Percentiles rank a stretch among this genome's conserved stretches.
Evolutionary conservation across 2,888 invertebrate genomes (phyloP).

Genomic region (Dolichopus griseipennis): DNA sequence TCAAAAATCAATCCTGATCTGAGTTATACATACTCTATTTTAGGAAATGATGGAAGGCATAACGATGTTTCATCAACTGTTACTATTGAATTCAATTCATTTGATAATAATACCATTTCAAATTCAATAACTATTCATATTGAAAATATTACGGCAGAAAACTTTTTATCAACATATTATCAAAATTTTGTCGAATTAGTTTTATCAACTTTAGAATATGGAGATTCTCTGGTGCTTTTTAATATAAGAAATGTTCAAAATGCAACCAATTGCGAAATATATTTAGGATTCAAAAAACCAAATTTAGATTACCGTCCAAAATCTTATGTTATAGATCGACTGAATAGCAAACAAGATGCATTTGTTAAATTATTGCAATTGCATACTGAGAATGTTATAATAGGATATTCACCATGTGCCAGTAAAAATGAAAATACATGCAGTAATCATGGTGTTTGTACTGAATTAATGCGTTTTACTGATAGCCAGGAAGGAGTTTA

Average conservation of each 20-base stretch:
- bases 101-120: conserved; percentile 72
- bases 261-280: conserved; percentile 54
- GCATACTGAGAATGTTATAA: conserved; percentile 44
- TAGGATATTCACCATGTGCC: conserved; percentile 73
- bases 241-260: conserved; percentile 55
- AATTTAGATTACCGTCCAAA: conserved; percentile 54
- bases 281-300: conserved; percentile 55
- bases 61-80: conserved; percentile 79
- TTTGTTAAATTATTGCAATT: conserved; percentile 54
- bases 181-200: conserved; percentile 62
- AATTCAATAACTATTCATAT: conserved; percentile 73
- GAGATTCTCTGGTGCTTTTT: conserved; percentile 60
- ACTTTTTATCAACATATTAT: conserved; percentile 71
- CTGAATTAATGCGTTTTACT: conserved; percentile 59
- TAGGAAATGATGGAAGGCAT: conserved; percentile 85
- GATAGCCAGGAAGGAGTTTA: conserved; percentile 34
- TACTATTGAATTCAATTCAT: conserved; percentile 69
- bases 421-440: conserved; percentile 51
- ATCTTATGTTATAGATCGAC: conserved; percentile 54
- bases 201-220: conserved; percentile 55
- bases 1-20: conserved; percentile 58
- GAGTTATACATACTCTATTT: conserved; percentile 68
- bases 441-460: conserved; percentile 70
- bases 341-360: conserved; percentile 56
- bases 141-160: conserved; percentile 60